phyloP scores from a whole-genome alignment of 2,888 invertebrate genomes.

The Drosophila subquinaria region DNA sequence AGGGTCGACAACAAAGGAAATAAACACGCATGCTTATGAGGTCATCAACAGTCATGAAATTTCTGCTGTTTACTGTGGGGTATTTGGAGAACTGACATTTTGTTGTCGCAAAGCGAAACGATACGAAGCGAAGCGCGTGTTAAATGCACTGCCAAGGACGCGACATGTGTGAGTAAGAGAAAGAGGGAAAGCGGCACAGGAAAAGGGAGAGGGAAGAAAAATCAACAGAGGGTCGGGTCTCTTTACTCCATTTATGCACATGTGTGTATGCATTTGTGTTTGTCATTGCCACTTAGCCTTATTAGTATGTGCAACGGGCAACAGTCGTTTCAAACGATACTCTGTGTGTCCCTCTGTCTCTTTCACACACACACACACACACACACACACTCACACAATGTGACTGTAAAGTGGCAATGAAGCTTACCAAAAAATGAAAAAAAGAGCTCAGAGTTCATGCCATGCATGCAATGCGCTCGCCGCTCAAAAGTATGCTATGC shows the following conservation, averaged over 20 bases:
- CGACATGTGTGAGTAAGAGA: conserved; percentile 11
- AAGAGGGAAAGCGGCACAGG: neutral
- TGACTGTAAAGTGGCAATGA: conserved; percentile 60
- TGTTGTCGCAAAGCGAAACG: conserved; percentile 44
- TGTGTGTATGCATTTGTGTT: conserved; percentile 51
- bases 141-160: conserved; percentile 45
- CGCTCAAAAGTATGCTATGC: conserved; percentile 52
- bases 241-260: conserved; percentile 11
- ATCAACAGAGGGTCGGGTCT: conserved; percentile 17
- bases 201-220: neutral
- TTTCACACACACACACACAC: conserved; percentile 10
- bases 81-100: conserved; percentile 47
- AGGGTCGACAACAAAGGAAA: conserved; percentile 53
- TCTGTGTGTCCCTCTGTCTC: conserved; percentile 8
- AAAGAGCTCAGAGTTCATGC: conserved; percentile 25
- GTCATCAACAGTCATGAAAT: conserved; percentile 75
- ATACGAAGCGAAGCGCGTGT: conserved; percentile 25
- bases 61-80: conserved; percentile 42
- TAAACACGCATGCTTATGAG: conserved; percentile 78
- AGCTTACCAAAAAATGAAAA: conserved; percentile 46
- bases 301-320: conserved; percentile 77
- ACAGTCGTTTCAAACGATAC: conserved; percentile 48
- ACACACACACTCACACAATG: conserved; percentile 11
- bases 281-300: conserved; percentile 81
- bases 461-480: conserved; percentile 51